Conservation (phyloP, 2,888 invertebrate genomes). For the Drosophila cognata region DNA sequence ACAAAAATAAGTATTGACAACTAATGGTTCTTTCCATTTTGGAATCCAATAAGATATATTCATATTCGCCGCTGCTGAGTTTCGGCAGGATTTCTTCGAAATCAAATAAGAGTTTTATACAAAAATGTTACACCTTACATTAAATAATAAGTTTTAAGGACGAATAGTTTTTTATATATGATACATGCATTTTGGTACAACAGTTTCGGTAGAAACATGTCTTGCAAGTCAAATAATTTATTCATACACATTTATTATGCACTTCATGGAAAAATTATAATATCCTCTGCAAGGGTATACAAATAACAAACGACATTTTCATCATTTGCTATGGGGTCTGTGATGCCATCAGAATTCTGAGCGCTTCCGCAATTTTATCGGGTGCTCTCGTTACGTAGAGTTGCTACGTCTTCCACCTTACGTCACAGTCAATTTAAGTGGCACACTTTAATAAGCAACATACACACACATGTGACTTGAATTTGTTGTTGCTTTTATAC, state of each 20-base stretch:
- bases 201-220: neutral
- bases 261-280: neutral
- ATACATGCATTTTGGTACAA: neutral
- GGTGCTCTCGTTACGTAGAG: conserved; percentile 37
- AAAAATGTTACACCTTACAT: neutral
- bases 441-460: conserved; percentile 54
- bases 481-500: conserved; percentile 6
- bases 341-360: conserved; percentile 71
- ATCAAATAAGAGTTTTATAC: neutral
- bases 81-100: neutral
- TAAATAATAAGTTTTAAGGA: neutral
- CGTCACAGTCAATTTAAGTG: conserved; percentile 59
- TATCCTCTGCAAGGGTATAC: conserved; percentile 2
- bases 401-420: conserved; percentile 35
- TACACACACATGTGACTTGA: conserved; percentile 3
- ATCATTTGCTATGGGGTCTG: conserved; percentile 29
- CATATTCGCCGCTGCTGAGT: neutral
- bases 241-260: neutral
- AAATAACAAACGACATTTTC: conserved; percentile 38
- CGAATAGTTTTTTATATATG: neutral
- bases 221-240: neutral
- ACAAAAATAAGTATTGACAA: neutral
- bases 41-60: neutral
- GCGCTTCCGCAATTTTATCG: conserved; percentile 80
- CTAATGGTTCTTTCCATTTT: neutral